Evolutionary conservation across 2,797 vertebrate genomes (phyloP), one percentile per base, ranked within the genome.

Genomic region (Morelia viridis): DNA sequence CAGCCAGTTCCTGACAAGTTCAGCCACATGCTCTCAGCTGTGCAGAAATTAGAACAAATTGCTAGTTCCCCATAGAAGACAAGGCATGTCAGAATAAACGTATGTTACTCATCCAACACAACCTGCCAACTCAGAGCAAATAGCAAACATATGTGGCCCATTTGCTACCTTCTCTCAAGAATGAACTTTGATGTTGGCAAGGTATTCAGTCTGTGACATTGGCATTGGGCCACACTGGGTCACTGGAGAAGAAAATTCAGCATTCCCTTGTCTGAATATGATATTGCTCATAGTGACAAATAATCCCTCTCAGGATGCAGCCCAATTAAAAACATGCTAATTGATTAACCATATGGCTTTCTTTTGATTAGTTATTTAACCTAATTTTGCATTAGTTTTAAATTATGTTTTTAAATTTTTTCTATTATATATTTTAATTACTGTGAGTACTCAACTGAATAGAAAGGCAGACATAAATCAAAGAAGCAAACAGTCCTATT

Each of bases 161-260:
- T 64, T 90, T 58, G 92, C 61, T 65, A 64, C 46, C 11, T 41
- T 19, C 80, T 65, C 31, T n/a, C 22, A 56, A 41, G 24, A 80
- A 80, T 6, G 0, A 83, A 60, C 26, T n/a, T 46, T 24, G 15
- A 35, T 9, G 10, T 12, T 71, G 26, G 41, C 24, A 64, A 50
- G 0, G 0, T 62, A 53, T 71, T 88, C 0, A 0, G 0, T 3
- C 57, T 62, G 58, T 50, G 60, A 0, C 0, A 0, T 3, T 0
- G 11, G 26, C 53, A 88, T 13, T 46, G 64, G 46, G 68, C 64
- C 35, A 50, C 8, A 41, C 28, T 15, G 28, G 56, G 8, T 53
- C 64, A 24, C 28, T 31, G 13, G 9, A 53, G 84, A 41, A 76
- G 24, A 3, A 61, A 87, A 35, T 19, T 19, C 13, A 12, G 12